Percentiles rank a stretch among this genome's conserved stretches.
Conservation (phyloP, 2,888 invertebrate genomes). For the Homarus gammarus region DNA sequence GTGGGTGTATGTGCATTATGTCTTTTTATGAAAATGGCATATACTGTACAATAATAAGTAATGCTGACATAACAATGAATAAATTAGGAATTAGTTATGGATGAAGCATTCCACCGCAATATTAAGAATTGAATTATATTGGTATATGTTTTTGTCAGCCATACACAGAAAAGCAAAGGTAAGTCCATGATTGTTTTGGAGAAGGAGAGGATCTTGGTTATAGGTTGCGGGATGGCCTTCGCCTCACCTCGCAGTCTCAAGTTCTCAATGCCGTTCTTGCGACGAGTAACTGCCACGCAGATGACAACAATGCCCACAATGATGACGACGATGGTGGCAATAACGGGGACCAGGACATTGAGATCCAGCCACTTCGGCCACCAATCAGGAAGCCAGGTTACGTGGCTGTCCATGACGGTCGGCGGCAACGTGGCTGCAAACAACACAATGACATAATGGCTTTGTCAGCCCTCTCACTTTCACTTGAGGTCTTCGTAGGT, state of each 20-base stretch:
- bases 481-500: conserved; percentile 9
- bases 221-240: conserved; percentile 54
- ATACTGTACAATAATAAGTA: no score
- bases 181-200: not conserved
- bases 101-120: not conserved
- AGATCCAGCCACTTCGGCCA: conserved; percentile 92
- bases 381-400: conserved; percentile 84
- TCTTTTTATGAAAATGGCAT: no score
- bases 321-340: conserved; percentile 93
- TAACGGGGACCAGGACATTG: conserved; percentile 93
- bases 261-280: conserved; percentile 82
- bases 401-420: conserved; percentile 64
- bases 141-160: not conserved
- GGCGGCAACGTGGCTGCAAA: conserved; percentile 75
- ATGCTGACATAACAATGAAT: no score
- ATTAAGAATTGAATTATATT: not conserved
- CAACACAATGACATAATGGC: conserved; percentile 68
- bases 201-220: conserved; percentile 24
- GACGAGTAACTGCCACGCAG: conserved; percentile 91
- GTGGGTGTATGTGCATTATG: no score
- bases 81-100: not conserved
- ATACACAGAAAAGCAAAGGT: not conserved
- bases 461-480: conserved; percentile 35
- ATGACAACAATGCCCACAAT: conserved; percentile 94
- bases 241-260: conserved; percentile 86